Percentiles rank a stretch among this genome's conserved stretches.
phyloP scores from a whole-genome alignment of 1,140 invertebrate species.

The Plodia interpunctella region DNA sequence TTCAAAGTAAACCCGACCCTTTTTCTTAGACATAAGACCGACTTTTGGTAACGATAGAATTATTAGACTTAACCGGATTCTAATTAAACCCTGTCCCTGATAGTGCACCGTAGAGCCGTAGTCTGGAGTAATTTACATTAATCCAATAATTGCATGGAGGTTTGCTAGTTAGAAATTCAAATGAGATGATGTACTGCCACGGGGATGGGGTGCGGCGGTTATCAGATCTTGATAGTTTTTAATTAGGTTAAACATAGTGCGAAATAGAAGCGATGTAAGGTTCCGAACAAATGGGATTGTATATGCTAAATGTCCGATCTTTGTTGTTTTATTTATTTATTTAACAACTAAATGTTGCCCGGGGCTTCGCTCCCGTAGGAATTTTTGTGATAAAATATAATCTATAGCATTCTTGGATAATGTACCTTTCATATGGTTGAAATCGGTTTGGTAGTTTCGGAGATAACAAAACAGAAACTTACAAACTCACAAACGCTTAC shows the following conservation, averaged over 20 bases:
- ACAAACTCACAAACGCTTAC: no score
- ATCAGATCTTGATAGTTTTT: slow-evolving; percentile 32
- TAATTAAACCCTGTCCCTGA: slow-evolving; percentile 74
- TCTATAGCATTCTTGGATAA: no score
- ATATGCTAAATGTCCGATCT: no score
- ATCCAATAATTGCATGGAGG: slow-evolving; percentile 95
- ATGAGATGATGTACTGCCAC: slow-evolving; percentile 85
- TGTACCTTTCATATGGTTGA: no score
- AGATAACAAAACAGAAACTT: no score
- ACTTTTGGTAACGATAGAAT: slow-evolving; percentile 42
- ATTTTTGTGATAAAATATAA: no score
- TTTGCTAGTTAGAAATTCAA: slow-evolving; percentile 95
- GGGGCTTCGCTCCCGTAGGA: no score
- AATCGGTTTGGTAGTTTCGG: no score
- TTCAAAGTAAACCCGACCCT: slow-evolving; percentile 12
- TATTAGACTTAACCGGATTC: slow-evolving; percentile 74
- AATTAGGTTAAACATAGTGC: slow-evolving; percentile 9
- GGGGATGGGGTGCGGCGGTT: slow-evolving; percentile 46
- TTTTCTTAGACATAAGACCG: slow-evolving; percentile 26
- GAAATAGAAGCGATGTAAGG: background rate
- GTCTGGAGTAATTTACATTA: slow-evolving; percentile 93
- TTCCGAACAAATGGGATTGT: no score
- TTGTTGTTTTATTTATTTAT: no score
- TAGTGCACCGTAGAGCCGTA: slow-evolving; percentile 79
- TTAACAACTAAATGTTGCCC: no score